Evolutionary conservation across 2,888 invertebrate species (phyloP), one percentile per base, ranked within the genome.

Genomic region (Ptilodon capucinus): DNA sequence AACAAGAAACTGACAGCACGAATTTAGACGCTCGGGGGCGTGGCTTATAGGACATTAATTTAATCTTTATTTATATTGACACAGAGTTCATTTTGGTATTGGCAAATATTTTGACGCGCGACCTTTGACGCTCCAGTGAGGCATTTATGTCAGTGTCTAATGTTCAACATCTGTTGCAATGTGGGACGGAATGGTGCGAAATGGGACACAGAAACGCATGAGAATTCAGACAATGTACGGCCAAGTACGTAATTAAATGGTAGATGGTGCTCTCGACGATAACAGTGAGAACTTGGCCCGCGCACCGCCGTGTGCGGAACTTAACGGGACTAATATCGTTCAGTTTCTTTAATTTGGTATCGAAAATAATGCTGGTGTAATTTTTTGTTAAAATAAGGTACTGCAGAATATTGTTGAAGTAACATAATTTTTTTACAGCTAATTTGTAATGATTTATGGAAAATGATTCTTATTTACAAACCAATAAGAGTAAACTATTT

Each of bases 131-230:
- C n/a, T n/a, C n/a, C n/a, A n/a, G n/a, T n/a, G n/a, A n/a, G n/a
- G n/a, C n/a, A n/a, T n/a, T n/a, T n/a, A 47, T 51, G 40, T 30
- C 36, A 41, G 28, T 16, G 13, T 36, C 34, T 35, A 35, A 52
- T 51, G 41, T 48, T 46, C 2, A 39, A 39, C 68, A 69, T 64
- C 61, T 64, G 68, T 54, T 61, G 51, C 59, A 56, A 54, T 42
- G 17, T 28, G 34, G 42, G 42, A 18, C 47, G 25, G 50, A 44
- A 46, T 51, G 50, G 57, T 62, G 64, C 59, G 57, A 71, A 71
- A 68, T 71, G 57, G 71, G 64, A 56, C 68, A 44, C 51, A 36
- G 54, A 55, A 48, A 44, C 48, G 51, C 59, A 55, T 58, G 68
- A 60, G 66, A 68, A 68, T 60, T 53, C 55, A 51, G 48, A 49